Evolutionary conservation across 1,140 invertebrate species (phyloP).

Genomic region (Aphelinus certus): DNA sequence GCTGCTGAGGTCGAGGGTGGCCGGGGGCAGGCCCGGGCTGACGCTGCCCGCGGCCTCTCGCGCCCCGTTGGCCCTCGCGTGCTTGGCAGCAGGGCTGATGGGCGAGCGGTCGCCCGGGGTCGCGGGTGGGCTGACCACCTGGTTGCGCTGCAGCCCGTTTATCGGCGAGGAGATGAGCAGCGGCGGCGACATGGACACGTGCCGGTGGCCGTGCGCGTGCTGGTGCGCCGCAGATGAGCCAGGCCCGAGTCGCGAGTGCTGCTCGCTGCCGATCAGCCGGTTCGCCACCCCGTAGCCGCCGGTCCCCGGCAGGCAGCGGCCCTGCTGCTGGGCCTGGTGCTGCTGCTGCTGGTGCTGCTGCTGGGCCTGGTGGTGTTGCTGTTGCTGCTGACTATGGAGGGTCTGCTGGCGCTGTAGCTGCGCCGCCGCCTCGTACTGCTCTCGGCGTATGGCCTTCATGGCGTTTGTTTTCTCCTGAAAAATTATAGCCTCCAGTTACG

Average conservation of each 20-base stretch:
- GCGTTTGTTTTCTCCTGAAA: constrained; percentile 68
- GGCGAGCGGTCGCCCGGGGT: constrained; percentile 62
- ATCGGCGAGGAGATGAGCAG: constrained; percentile 43
- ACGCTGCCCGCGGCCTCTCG: constrained; percentile 72
- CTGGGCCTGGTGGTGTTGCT: constrained; percentile 29
- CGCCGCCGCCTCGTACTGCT: constrained; percentile 62
- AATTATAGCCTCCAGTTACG: too few species aligned
- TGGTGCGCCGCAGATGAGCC: constrained; percentile 35
- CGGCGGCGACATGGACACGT: constrained; percentile 56
- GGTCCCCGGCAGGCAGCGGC: not conserved
- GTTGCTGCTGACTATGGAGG: constrained; percentile 53
- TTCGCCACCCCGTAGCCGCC: not conserved
- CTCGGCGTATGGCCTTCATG: constrained; percentile 64
- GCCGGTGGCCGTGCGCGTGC: constrained; percentile 43
- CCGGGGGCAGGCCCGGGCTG: constrained; percentile 70
- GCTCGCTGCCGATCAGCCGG: constrained; percentile 7
- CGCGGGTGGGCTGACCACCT: constrained; percentile 57
- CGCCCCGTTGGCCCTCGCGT: constrained; percentile 53
- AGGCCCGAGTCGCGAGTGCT: not conserved
- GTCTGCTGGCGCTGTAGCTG: constrained; percentile 56
- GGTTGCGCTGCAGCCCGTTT: constrained; percentile 42
- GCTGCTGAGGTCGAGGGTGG: constrained; percentile 74
- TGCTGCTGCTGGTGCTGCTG: not conserved
- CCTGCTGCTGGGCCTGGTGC: not conserved
- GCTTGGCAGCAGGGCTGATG: constrained; percentile 56